phyloP scores from a whole-genome alignment of 64 coral and sea anemone genomes.

The Montipora sp. region DNA sequence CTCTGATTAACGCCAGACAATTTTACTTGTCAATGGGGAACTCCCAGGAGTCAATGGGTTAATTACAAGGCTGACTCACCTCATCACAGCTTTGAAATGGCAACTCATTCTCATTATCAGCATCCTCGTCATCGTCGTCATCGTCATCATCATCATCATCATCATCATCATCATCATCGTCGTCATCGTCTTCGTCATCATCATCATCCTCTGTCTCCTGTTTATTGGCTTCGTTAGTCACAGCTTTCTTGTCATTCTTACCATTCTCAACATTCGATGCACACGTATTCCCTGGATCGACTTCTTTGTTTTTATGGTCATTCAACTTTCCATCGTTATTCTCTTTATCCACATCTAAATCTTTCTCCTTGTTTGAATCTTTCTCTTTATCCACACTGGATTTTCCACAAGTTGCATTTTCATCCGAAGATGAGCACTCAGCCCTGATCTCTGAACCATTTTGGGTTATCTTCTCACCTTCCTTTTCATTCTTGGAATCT shows the following conservation, averaged over 20 bases:
- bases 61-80: constrained; percentile 2
- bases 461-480: background rate
- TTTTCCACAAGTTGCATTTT: background rate
- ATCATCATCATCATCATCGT: constrained; percentile 54
- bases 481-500: constrained; percentile 17
- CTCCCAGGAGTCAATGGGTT: no score
- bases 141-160: constrained; percentile 61
- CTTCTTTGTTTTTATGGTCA: background rate
- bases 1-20: no score
- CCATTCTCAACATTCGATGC: no score
- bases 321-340: constrained; percentile 49
- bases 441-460: constrained; percentile 12
- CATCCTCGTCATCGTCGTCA: constrained; percentile 33
- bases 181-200: constrained; percentile 52
- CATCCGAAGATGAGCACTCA: background rate
- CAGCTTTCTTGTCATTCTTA: background rate
- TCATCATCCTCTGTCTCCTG: background rate
- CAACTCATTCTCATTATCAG: constrained; percentile 33
- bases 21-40: no score
- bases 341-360: background rate
- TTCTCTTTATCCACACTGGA: background rate
- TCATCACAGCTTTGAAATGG: constrained; percentile 62
- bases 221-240: background rate
- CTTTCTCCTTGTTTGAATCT: constrained; percentile 1
- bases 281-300: background rate